These are phyloP conservation scores for Octomys mimax DNA, from an alignment of 2,797 vertebrate genomes.

Conservation along the genomic window DNA sequence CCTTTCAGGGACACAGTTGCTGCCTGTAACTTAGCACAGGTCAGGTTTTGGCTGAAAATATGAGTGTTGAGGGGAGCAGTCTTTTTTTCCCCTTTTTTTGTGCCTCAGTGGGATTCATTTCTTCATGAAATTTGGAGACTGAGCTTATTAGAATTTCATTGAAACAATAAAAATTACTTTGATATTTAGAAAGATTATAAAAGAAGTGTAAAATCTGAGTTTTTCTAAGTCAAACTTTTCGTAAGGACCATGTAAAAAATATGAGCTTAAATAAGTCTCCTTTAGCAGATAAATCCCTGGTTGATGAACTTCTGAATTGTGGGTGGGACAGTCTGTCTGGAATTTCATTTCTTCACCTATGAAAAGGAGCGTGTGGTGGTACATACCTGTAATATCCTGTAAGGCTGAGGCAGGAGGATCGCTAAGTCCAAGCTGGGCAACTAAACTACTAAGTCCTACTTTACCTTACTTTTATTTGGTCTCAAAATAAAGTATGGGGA, in stretches of 20 bases:
- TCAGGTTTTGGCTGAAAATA: not conserved
- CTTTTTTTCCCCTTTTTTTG: not conserved
- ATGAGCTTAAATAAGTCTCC: not conserved
- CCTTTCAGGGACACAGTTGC: not conserved
- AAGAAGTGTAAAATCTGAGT: not conserved
- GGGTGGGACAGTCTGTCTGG: not conserved
- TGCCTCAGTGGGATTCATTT: not conserved
- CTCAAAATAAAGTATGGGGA: not conserved
- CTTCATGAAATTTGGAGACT: not conserved
- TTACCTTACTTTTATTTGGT: too few relatives aligned
- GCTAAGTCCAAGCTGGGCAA: not conserved
- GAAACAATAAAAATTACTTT: constrained; percentile 44
- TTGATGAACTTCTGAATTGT: not conserved
- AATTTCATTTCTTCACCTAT: not conserved
- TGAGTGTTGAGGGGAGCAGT: fast-evolving
- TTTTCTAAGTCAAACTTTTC: not conserved
- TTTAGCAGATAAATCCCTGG: not conserved
- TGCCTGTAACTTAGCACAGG: not conserved
- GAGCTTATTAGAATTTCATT: not conserved
- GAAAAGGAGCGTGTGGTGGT: not conserved
- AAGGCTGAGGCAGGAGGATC: not conserved
- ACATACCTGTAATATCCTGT: not conserved
- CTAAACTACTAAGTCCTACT: not conserved
- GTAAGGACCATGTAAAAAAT: not conserved
- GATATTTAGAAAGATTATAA: constrained; percentile 1